Evolutionary conservation across 2,113 vertebrate genomes (phyloP).

Genomic region (Silurus asotus): DNA sequence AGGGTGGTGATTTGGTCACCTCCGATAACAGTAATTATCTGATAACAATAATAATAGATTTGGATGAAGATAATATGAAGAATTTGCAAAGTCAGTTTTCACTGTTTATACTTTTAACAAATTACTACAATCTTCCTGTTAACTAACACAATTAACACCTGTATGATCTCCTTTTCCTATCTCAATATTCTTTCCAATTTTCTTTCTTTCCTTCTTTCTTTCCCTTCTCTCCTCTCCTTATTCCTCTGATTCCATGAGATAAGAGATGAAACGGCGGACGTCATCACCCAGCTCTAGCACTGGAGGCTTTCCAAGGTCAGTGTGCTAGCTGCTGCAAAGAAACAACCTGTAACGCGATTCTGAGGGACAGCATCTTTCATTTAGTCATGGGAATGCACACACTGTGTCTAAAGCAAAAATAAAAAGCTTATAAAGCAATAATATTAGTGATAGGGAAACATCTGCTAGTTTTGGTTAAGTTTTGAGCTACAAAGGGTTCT

Average conservation of each 20-base stretch:
- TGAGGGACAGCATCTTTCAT: not conserved
- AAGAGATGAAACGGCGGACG: conserved; percentile 66
- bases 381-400: conserved; percentile 21
- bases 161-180: conserved; percentile 21
- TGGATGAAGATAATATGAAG: not conserved
- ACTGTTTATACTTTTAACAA: not conserved
- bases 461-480: not conserved
- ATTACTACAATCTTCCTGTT: not conserved
- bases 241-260: conserved; percentile 40
- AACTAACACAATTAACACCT: conserved; percentile 22
- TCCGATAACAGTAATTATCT: not conserved
- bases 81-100: not conserved
- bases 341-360: not conserved
- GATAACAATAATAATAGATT: not conserved
- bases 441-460: not conserved
- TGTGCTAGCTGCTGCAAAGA: conserved; percentile 56
- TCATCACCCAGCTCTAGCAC: conserved; percentile 58
- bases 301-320: conserved; percentile 66
- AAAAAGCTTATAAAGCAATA: not conserved
- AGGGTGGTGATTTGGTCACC: not conserved
- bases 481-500: not conserved
- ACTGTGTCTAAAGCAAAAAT: not conserved
- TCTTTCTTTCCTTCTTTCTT: conserved; percentile 7
- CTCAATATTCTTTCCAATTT: not conserved
- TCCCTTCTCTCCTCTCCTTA: not conserved